Conservation (phyloP, 2,888 invertebrate species). For the Pyralis farinalis region DNA sequence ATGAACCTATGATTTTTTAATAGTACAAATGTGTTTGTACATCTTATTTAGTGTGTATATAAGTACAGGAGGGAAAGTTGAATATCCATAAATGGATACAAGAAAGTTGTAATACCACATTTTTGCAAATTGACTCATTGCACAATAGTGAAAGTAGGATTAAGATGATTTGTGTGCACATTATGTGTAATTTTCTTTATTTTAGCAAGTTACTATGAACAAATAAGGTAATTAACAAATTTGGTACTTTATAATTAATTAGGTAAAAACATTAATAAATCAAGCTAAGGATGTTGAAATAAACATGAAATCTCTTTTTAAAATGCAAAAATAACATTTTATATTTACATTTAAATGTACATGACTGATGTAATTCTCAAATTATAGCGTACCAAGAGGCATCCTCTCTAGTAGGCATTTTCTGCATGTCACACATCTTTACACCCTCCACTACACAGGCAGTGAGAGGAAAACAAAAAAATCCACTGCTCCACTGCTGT, state of each 20-base stretch:
- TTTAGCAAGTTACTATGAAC: too few species aligned
- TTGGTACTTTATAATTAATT: too few species aligned
- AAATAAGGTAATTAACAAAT: too few species aligned
- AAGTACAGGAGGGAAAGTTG: background rate
- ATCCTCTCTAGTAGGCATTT: slow-evolving; percentile 69
- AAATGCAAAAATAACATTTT: too few species aligned
- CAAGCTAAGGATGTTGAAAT: too few species aligned
- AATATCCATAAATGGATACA: slow-evolving; percentile 11
- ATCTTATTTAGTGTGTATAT: background rate
- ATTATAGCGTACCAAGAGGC: slow-evolving; percentile 60
- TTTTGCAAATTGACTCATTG: slow-evolving; percentile 21
- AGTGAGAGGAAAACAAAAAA: slow-evolving; percentile 50
- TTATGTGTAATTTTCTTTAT: background rate
- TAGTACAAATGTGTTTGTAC: too few species aligned
- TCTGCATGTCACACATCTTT: slow-evolving; percentile 76
- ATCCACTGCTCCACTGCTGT: slow-evolving; percentile 60
- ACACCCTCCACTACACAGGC: slow-evolving; percentile 35
- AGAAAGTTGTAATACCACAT: slow-evolving; percentile 15
- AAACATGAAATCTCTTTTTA: too few species aligned
- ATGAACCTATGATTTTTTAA: too few species aligned
- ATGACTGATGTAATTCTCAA: background rate
- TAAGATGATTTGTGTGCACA: background rate
- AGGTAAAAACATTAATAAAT: too few species aligned
- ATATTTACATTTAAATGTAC: too few species aligned
- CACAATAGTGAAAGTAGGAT: slow-evolving; percentile 40